Evolutionary conservation across 2,888 invertebrate genomes (phyloP).

Genomic region (Polylopha cassiicola): DNA sequence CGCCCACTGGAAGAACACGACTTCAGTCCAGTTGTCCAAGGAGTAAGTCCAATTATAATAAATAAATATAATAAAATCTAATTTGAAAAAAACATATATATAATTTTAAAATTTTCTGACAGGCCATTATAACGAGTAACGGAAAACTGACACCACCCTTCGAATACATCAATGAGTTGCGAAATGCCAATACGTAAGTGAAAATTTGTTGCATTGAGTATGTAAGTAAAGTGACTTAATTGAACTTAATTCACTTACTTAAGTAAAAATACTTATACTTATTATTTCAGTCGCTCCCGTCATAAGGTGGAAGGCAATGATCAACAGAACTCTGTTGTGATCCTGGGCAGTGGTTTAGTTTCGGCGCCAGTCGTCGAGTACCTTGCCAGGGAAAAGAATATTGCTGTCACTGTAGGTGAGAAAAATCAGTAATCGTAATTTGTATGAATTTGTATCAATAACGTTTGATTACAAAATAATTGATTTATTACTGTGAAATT

Average conservation of each 20-base stretch:
- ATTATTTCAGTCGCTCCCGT: constrained; percentile 76
- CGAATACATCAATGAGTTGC: constrained; percentile 95
- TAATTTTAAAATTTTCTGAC: constrained; percentile 36
- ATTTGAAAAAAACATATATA: background rate
- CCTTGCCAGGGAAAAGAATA: constrained; percentile 86
- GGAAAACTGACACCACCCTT: constrained; percentile 94
- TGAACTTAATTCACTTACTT: constrained; percentile 7
- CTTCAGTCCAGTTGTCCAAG: constrained; percentile 83
- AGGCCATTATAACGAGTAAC: constrained; percentile 98
- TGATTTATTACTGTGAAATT: too few relatives aligned
- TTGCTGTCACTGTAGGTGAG: constrained; percentile 89
- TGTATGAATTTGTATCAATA: too few relatives aligned
- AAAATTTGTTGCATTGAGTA: constrained; percentile 15
- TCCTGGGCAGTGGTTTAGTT: constrained; percentile 97
- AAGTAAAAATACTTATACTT: too few relatives aligned
- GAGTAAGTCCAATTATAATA: constrained; percentile 61
- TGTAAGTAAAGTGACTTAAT: too few relatives aligned
- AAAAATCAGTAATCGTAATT: too few relatives aligned
- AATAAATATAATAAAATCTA: too few relatives aligned
- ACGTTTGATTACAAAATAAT: too few relatives aligned
- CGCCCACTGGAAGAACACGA: constrained; percentile 86
- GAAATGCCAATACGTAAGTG: constrained; percentile 80
- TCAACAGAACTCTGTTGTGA: constrained; percentile 84
- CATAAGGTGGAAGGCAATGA: constrained; percentile 84
- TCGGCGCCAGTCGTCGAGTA: constrained; percentile 97